phyloP scores from a whole-genome alignment of 2,113 vertebrate genomes.

The Oncorhynchus keta region DNA sequence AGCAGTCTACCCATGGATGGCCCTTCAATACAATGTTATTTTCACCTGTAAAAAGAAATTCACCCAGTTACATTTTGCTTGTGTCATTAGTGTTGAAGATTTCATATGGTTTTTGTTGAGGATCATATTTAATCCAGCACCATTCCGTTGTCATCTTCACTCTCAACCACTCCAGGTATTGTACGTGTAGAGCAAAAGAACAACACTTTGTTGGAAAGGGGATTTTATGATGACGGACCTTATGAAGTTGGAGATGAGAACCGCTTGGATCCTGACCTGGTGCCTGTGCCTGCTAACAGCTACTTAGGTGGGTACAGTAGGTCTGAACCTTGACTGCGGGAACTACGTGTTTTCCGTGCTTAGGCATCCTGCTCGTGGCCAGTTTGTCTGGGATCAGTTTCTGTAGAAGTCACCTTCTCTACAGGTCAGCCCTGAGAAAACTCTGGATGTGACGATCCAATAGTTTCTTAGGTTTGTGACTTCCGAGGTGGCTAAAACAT shows the following conservation, averaged over 20 bases:
- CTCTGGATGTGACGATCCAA: conserved; percentile 77
- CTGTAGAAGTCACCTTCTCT: conserved; percentile 80
- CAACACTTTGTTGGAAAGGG: conserved; percentile 76
- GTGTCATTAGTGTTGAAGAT: not conserved
- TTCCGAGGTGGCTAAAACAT: conserved; percentile 55
- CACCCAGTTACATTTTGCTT: not conserved
- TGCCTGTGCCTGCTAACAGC: conserved; percentile 90
- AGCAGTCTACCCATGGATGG: too few relatives aligned
- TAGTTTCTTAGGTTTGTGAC: conserved; percentile 88
- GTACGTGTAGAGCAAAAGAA: conserved; percentile 93
- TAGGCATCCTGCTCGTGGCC: conserved; percentile 83
- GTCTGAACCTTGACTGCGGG: not conserved
- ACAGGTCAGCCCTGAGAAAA: conserved; percentile 58
- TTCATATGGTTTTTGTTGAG: not conserved
- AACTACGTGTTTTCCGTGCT: conserved; percentile 20
- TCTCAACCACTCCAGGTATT: conserved; percentile 81
- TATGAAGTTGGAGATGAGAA: conserved; percentile 88
- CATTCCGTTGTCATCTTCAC: conserved; percentile 43
- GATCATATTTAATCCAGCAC: not conserved
- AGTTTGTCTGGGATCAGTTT: conserved; percentile 80
- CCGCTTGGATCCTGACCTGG: conserved; percentile 69
- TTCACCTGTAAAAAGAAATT: not conserved
- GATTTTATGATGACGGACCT: conserved; percentile 86
- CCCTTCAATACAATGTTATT: too few relatives aligned
- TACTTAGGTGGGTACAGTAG: conserved; percentile 82